These are phyloP conservation scores for Pluvialis apricaria DNA, from an alignment of 2,113 vertebrate species.

Conservation along the genomic window DNA sequence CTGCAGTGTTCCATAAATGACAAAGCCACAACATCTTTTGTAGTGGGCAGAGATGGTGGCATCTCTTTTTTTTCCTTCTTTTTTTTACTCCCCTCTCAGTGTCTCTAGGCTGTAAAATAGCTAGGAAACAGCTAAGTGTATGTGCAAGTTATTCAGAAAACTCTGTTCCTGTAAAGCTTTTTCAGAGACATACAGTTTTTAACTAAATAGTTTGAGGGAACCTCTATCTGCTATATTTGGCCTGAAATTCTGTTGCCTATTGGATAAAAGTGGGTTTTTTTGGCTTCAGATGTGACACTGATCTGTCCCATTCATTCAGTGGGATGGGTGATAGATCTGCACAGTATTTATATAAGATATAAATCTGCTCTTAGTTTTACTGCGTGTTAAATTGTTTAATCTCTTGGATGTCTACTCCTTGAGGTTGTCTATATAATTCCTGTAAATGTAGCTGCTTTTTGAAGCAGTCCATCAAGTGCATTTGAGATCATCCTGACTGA, in stretches of 20 bases:
- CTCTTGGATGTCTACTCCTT: constrained; percentile 16
- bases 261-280: background rate
- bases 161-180: background rate
- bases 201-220: background rate
- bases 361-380: constrained; percentile 20
- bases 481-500: constrained; percentile 19
- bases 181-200: background rate
- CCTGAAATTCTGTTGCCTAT: constrained; percentile 25
- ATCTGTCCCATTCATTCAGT: background rate
- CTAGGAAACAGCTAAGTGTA: background rate
- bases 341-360: background rate
- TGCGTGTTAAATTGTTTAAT: background rate
- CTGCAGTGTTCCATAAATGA: background rate
- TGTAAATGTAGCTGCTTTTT: constrained; percentile 28
- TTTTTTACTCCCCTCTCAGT: background rate
- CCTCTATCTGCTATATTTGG: background rate
- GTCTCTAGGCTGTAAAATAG: constrained; percentile 13
- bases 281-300: background rate
- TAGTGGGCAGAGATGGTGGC: background rate
- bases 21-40: background rate
- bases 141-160: background rate
- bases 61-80: background rate
- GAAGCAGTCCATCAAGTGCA: constrained; percentile 35
- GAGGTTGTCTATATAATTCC: constrained; percentile 20
- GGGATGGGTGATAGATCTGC: constrained; percentile 26